Base-by-base conservation (phyloP, 2,113 vertebrate species). In the Peromyscus leucopus region DNA sequence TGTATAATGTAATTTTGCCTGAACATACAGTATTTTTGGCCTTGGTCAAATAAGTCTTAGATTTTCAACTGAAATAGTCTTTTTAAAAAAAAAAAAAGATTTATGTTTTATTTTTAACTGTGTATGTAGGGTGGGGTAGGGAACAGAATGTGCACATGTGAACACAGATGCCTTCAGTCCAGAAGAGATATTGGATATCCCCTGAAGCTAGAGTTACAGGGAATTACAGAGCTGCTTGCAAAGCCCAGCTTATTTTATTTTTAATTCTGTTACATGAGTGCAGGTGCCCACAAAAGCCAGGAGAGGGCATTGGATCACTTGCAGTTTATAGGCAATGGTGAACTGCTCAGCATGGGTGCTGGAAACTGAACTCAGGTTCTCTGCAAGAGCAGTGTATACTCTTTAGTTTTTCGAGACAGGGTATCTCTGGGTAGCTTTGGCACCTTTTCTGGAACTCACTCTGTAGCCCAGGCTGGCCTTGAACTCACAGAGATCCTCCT, bases 1-100 rank as follows among this genome's bases (percentile, higher is more conserved):
- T 97, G 57, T 94, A 26, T 93, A 76, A 91, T 91, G 42, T 90
- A 90, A 90, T 97, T 95, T 95, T 95, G 75, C 94, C 88, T 96
- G 55, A 88, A 95, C 85, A 90, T 88, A 74, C 1, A 95, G 39
- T 78, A 36, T 97, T 97, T 97, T 97, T 94, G n/a, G 1, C 80
- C 69, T 85, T 80, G 85, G 28, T 96, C 95, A 95, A 90, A 61
- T 85, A 94, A 61, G 21, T 74, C 78, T 74, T 86, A 67, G 79
- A 78, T 96, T 96, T 92, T 65, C 79, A 94, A 55, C 36, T 92
- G 55, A 84, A 84, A 63, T 71, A 71, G 61, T 63, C 21, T 22
- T 65, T 51, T 61, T n/a, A n/a, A n/a, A n/a, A n/a, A n/a, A n/a
- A n/a, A n/a, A n/a, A n/a, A n/a, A 46, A 46, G 42, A 15, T 26